Evolutionary conservation across 2,888 invertebrate genomes (phyloP), one percentile per base, ranked within the genome.

Genomic region (Oligia latruncula): DNA sequence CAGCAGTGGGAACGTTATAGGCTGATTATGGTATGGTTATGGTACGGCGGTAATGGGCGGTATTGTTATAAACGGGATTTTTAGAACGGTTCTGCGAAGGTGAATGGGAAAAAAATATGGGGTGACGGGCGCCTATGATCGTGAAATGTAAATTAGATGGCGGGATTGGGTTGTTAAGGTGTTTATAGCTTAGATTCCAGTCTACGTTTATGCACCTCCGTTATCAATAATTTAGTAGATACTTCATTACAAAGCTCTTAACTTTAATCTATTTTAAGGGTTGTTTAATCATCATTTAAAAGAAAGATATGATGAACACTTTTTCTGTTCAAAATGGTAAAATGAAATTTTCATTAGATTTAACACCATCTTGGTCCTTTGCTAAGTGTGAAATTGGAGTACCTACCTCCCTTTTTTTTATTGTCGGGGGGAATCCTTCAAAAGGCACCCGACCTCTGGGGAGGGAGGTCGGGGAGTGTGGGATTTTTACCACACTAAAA

Each of bases 21-120:
- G n/a, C n/a, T n/a, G n/a, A n/a, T n/a, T n/a, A n/a, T n/a, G n/a
- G n/a, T n/a, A n/a, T n/a, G n/a, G n/a, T n/a, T n/a, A n/a, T n/a
- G n/a, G n/a, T n/a, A n/a, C 84, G 83, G 78, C 64, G 81, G 80
- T 84, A 87, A 86, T 87, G 78, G 85, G 85, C 81, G 82, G 85
- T 71, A 84, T 79, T 82, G 82, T 87, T 87, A 82, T 83, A 83
- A 86, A 86, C 65, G 72, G 82, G 78, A 29, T 72, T 83, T 88
- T 81, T 71, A 64, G 71, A 88, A 68, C 73, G 79, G 65, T 77
- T 74, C 60, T 73, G 67, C 75, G 66, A 55, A 29, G 55, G n/a
- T 35, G 78, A 83, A 78, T 77, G 58, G 67, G 72, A 78, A 90
- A 84, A 29, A 89, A 85, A 80, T 80, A 81, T 78, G 67, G 80